Evolutionary conservation across 2,888 invertebrate genomes (phyloP).

Genomic region (Aporophyla lueneburgensis): DNA sequence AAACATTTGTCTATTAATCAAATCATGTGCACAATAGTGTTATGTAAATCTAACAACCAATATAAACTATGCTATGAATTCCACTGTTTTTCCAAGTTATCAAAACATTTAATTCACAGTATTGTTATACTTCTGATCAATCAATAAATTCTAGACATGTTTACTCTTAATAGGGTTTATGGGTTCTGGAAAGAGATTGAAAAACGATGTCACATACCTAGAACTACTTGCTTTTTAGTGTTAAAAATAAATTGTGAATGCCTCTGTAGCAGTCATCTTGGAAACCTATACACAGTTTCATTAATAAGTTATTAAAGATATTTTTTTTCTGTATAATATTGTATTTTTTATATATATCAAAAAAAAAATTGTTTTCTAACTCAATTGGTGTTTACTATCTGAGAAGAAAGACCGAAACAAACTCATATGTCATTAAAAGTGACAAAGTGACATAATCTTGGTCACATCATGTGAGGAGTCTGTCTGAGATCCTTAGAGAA

Average conservation of each 20-base stretch:
- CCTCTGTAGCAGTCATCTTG: fast-evolving
- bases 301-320: background rate
- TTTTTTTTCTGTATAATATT: background rate
- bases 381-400: background rate
- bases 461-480: background rate
- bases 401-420: background rate
- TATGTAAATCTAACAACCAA: background rate
- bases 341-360: too few species aligned
- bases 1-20: background rate
- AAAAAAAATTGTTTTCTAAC: background rate
- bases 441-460: background rate
- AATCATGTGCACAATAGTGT: conserved; percentile 8
- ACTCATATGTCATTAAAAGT: too few species aligned
- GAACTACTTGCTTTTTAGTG: too few species aligned
- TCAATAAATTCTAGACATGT: background rate
- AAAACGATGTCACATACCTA: too few species aligned
- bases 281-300: background rate
- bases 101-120: conserved; percentile 7
- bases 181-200: too few species aligned
- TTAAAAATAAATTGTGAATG: background rate
- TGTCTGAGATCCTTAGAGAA: background rate
- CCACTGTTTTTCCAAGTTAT: conserved; percentile 8
- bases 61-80: background rate
- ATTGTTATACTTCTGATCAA: conserved; percentile 10
- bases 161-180: background rate